Conservation (phyloP, 1,140 invertebrate species). For the Scaptomyza montana region DNA sequence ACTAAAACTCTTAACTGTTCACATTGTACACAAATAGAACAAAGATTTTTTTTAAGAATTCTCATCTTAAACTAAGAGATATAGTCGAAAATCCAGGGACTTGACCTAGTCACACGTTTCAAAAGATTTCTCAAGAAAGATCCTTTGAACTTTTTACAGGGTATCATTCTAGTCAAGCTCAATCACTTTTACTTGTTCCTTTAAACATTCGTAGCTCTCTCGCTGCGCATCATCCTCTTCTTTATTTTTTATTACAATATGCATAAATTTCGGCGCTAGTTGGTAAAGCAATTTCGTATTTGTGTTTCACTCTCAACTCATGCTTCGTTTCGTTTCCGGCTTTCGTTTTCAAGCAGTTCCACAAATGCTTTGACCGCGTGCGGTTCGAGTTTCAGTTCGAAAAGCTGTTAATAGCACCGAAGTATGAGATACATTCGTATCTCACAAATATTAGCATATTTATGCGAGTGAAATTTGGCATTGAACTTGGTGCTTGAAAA, state of each 20-base stretch:
- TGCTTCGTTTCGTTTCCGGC: slow-evolving; percentile 24
- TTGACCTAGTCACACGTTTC: too few species aligned
- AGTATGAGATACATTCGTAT: slow-evolving; percentile 12
- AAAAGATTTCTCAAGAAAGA: too few species aligned
- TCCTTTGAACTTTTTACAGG: neutral
- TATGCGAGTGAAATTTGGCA: slow-evolving; percentile 44
- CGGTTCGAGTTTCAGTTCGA: slow-evolving; percentile 43
- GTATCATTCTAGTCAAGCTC: neutral
- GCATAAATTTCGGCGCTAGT: slow-evolving; percentile 54
- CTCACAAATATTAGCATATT: slow-evolving; percentile 18
- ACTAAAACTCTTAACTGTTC: too few species aligned
- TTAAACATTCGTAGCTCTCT: slow-evolving; percentile 34
- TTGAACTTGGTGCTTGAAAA: slow-evolving; percentile 68
- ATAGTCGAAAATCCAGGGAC: too few species aligned
- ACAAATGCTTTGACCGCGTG: slow-evolving; percentile 41
- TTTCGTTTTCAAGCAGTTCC: slow-evolving; percentile 48
- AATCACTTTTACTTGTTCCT: neutral
- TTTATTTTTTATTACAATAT: slow-evolving; percentile 63
- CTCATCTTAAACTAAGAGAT: too few species aligned
- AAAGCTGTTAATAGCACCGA: slow-evolving; percentile 2
- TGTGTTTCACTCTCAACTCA: slow-evolving; percentile 15
- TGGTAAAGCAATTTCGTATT: slow-evolving; percentile 57
- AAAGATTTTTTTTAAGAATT: too few species aligned
- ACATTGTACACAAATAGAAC: too few species aligned
- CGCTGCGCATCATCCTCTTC: slow-evolving; percentile 1